Evolutionary conservation across 2,797 vertebrate species (phyloP), one percentile per base, ranked within the genome.

Genomic region (Gephyroberyx darwinii): DNA sequence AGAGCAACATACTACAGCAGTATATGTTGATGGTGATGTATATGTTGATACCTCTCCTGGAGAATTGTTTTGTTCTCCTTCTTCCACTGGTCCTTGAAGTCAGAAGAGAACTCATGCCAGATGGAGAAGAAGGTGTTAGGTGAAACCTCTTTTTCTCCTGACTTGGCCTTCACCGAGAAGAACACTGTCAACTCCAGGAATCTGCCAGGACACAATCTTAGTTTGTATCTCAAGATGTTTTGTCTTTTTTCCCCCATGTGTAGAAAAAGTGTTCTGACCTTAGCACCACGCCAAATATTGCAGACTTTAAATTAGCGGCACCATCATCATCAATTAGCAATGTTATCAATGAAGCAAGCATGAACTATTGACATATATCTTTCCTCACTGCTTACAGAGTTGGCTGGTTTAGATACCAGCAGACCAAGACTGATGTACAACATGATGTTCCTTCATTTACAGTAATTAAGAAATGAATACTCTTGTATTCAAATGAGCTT

Each of bases 51-150:
- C 98, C 96, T 96, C 86, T 98, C 96, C 89, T 96, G 95, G 35
- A 98, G 93, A 90, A 99, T 96, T 69, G 92, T 83, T 89, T 96
- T 98, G 90, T 97, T 99, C 90, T 99, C 96, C 73, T 96, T 98
- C 91, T 99, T 99, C 97, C 97, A 98, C 68, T 93, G 94, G 50
- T 98, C 97, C 93, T 98, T 99, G 88, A 99, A 98, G 89, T 99
- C 96, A 2, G 96, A 96, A 75, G 96, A 96, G 91, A 99, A 99
- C 90, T 99, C 97, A 52, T 98, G 96, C 97, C 97, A 99, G 86
- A 97, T 84, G 56, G 94, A 94, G 92, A 99, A 99, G 88, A 98
- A 95, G 14, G 94, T 94, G 89, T 96, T 94, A 50, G 95, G 95
- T 8, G 97, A 97, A 62, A 96, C 96, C 80, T 98, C 97, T 75